A percentile compares a stretch with the other conserved stretches of the same genome.
Evolutionary conservation across 1,140 invertebrate species (phyloP).

Genomic region (Archivesica marissinica): DNA sequence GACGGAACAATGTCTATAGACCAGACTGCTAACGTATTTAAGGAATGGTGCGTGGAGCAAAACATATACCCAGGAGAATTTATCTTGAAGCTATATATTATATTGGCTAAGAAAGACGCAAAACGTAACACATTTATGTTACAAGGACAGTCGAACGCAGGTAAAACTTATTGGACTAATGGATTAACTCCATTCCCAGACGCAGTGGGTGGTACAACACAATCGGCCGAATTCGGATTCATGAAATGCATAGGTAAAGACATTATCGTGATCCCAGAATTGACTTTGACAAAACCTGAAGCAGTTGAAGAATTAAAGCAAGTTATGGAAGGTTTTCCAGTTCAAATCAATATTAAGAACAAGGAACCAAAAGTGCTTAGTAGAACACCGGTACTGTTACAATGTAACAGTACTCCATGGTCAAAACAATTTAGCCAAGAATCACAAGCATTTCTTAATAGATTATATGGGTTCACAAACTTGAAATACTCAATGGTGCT

Average conservation of each 20-base stretch:
- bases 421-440: not conserved
- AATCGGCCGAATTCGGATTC: not conserved
- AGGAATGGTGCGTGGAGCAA: not conserved
- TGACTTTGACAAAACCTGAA: not conserved
- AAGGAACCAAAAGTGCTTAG: not conserved
- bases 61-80: not conserved
- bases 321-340: not conserved
- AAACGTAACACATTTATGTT: not conserved
- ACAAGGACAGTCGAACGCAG: not conserved
- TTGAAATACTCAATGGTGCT: too few species aligned
- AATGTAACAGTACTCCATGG: not conserved
- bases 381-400: not conserved
- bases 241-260: not conserved
- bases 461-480: too few species aligned
- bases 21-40: not conserved
- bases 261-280: not conserved
- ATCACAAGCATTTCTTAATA: not conserved
- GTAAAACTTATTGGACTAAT: slow-evolving; percentile 14
- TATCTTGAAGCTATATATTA: not conserved
- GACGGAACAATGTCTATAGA: too few species aligned
- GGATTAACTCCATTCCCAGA: not conserved
- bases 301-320: slow-evolving; percentile 2
- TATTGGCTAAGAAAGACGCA: not conserved
- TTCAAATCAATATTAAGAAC: not conserved
- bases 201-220: not conserved